Base-by-base conservation (phyloP, 2,113 vertebrate species). In the Hippocampus barbouri region DNA sequence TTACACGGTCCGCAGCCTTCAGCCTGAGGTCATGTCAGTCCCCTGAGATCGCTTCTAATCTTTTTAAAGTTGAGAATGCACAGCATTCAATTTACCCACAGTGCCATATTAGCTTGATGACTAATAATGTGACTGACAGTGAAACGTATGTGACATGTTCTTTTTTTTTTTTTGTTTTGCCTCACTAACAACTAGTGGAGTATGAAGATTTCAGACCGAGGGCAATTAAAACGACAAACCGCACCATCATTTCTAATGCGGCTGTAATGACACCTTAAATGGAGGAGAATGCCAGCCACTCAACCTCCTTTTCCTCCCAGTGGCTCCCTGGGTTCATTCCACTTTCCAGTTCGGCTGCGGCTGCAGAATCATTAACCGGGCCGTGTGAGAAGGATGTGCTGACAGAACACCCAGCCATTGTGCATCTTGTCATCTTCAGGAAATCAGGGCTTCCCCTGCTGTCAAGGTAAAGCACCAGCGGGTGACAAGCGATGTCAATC, bases 391-490 rank as follows among this genome's bases (percentile, higher is more conserved):
- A 81, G 84, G 86, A 86, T 86, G 73, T 87, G 90, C 90, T 89
- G 88, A 90, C 86, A 73, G 80, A 89, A 89, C 87, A 91, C 85
- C 86, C 83, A 79, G 85, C 86, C 69, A 84, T 91, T 91, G 90
- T 91, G 84, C 57, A 83, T 87, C 85, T 83, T 90, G 90, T 91
- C 90, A 89, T 89, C 87, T 89, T 86, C 90, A 91, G 90, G 90
- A 91, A 91, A 87, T 82, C 85, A 41, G 84, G 82, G 86, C 79
- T 90, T 90, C 86, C 88, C 83, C 82, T 87, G 83, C 87, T 88
- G 90, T 91, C 85, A 78, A 87, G 84, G 84, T 86, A 85, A 83
- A 86, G 78, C 82, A 73, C 79, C 73, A n/a, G 74, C 6, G 67
- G 80, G 73, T 89, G 86, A 89, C 74, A 78, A 85, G 83, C 63